Percentiles rank a stretch among this genome's conserved stretches.
phyloP scores from a whole-genome alignment of 1,140 invertebrate species.

The Chrysoperla carnea region DNA sequence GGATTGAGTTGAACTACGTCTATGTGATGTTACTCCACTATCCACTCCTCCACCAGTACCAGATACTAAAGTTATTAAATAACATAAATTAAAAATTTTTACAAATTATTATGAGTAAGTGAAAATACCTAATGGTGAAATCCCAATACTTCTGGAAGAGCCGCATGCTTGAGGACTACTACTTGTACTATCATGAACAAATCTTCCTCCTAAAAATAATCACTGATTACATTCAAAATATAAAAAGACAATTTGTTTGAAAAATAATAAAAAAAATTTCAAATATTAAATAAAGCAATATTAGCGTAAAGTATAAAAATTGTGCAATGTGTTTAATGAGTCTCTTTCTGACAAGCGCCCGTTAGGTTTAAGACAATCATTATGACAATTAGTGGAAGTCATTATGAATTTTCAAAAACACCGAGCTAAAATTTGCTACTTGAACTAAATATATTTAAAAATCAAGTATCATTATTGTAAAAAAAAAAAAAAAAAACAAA shows the following conservation, averaged over 20 bases:
- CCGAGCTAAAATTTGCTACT: no score
- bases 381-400: no score
- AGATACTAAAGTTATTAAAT: conserved; percentile 16
- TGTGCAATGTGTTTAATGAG: no score
- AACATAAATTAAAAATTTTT: neutral
- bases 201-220: conserved; percentile 3
- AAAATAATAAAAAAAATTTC: conserved; percentile 3
- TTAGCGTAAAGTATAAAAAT: no score
- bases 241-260: conserved; percentile 2
- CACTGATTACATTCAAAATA: neutral
- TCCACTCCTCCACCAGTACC: conserved; percentile 19
- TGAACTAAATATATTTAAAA: no score
- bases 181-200: conserved; percentile 24
- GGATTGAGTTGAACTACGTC: conserved; percentile 38
- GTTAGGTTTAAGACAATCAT: no score
- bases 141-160: conserved; percentile 33
- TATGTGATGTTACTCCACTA: conserved; percentile 23
- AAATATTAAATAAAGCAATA: no score
- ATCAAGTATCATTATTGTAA: no score
- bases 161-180: conserved; percentile 32
- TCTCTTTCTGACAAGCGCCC: no score
- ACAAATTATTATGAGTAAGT: conserved; percentile 1
- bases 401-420: no score
- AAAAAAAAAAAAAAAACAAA: no score
- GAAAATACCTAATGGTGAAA: conserved; percentile 36